Percentiles rank a stretch among this genome's conserved stretches.
Conservation (phyloP, 2,797 vertebrate genomes). For the Melanotaenia maccullochi region DNA sequence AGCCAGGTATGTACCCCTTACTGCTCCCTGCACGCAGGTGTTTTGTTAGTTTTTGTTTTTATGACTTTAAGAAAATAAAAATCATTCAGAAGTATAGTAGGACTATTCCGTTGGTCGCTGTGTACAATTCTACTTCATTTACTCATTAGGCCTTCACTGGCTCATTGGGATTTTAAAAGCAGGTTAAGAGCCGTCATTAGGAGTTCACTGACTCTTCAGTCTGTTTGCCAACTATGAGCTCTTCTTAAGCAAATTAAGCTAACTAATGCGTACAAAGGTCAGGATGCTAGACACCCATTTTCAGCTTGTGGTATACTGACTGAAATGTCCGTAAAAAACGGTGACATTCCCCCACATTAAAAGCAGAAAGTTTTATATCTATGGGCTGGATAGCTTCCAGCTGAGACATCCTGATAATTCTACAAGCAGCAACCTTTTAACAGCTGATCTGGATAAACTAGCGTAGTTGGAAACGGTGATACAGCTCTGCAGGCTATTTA, state of each 20-base stretch:
- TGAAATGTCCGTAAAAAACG: not conserved
- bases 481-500: no score
- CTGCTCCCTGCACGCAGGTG: conserved; percentile 2
- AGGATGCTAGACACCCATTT: not conserved
- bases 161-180: not conserved
- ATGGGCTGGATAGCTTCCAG: not conserved
- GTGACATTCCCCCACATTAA: no score
- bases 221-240: not conserved
- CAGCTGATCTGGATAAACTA: no score
- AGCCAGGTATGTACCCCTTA: conserved; percentile 74
- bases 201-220: not conserved
- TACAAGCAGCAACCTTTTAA: no score
- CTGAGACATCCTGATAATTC: no score
- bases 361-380: not conserved
- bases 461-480: no score
- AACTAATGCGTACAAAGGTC: not conserved
- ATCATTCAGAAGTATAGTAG: no score
- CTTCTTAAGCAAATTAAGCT: not conserved
- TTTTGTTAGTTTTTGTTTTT: not conserved
- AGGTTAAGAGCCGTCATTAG: no score
- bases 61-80: not conserved
- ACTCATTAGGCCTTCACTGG: not conserved
- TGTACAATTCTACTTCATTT: not conserved
- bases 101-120: not conserved
- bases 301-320: not conserved